phyloP scores from a whole-genome alignment of 2,888 invertebrate genomes.

The Mythimna albipuncta region DNA sequence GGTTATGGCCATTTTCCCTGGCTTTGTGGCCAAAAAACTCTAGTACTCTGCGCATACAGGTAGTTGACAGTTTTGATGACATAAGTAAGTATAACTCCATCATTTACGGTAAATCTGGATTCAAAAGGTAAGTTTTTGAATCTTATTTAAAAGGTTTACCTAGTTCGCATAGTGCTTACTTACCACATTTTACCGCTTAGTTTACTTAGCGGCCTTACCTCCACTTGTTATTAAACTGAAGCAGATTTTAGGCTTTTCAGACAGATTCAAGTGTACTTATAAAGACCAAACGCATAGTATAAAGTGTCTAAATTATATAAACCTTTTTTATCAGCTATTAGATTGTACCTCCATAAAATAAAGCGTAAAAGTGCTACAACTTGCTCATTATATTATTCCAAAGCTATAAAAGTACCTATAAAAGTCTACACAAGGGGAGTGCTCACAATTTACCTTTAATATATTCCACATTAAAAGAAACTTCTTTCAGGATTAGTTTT shows the following conservation, averaged over 20 bases:
- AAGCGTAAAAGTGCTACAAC: background rate
- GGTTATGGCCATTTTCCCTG: too few species aligned
- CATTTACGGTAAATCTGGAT: background rate
- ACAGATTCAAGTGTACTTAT: background rate
- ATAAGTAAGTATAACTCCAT: background rate
- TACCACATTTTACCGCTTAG: background rate
- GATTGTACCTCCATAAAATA: constrained; percentile 10
- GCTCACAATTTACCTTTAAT: constrained; percentile 12
- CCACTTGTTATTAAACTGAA: too few species aligned
- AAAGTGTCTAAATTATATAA: background rate
- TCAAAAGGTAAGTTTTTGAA: background rate
- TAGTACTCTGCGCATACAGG: too few species aligned
- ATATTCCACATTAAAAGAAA: constrained; percentile 2
- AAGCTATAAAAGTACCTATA: constrained; percentile 2
- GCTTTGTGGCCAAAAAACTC: too few species aligned
- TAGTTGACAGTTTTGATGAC: too few species aligned
- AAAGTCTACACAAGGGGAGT: background rate
- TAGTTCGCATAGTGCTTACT: background rate
- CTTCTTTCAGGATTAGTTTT: background rate
- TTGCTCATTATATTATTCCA: background rate
- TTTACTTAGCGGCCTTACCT: too few species aligned
- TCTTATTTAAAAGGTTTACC: background rate
- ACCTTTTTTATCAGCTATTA: background rate
- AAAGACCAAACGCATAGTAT: background rate
- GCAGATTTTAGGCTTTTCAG: background rate